A percentile compares a stretch with the other conserved stretches of the same genome.
These are phyloP conservation scores for Agelas oroides DNA, from an alignment of 37 sponge, comb jelly and placozoan species.

Conservation along the genomic window DNA sequence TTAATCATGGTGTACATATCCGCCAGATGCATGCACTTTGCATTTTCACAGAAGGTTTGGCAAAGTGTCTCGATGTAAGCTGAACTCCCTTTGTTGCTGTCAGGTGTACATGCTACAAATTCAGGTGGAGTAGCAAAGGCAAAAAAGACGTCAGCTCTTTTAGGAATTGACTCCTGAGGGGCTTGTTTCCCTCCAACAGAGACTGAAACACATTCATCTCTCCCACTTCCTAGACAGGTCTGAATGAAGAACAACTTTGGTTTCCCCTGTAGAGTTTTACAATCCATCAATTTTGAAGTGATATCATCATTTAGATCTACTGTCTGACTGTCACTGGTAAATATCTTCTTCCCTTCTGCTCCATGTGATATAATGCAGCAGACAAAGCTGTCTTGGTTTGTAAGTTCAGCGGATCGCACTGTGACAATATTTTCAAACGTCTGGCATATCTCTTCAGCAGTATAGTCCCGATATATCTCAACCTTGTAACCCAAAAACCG, in stretches of 20 bases:
- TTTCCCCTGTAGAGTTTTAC: slow-evolving; percentile 59
- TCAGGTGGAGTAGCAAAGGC: slow-evolving; percentile 46
- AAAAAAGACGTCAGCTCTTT: slow-evolving; percentile 61
- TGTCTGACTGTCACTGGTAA: slow-evolving; percentile 65
- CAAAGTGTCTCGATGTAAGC: slow-evolving; percentile 58
- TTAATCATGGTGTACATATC: slow-evolving; percentile 36
- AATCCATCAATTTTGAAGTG: slow-evolving; percentile 38
- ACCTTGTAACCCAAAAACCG: slow-evolving; percentile 58
- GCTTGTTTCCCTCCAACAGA: background rate
- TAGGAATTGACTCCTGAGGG: slow-evolving; percentile 25
- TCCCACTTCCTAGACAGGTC: slow-evolving; percentile 85
- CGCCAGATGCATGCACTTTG: background rate
- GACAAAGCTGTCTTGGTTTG: slow-evolving; percentile 73
- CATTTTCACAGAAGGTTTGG: background rate
- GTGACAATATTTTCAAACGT: slow-evolving; percentile 43
- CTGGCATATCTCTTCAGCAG: slow-evolving; percentile 39
- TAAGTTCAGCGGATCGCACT: slow-evolving; percentile 39
- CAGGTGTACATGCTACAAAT: slow-evolving; percentile 24
- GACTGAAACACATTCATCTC: slow-evolving; percentile 34
- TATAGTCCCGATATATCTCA: slow-evolving; percentile 44
- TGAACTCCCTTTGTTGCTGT: slow-evolving; percentile 45
- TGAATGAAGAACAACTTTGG: slow-evolving; percentile 94
- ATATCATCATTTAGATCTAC: slow-evolving; percentile 42
- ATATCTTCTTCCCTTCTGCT: slow-evolving; percentile 55
- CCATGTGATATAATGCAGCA: slow-evolving; percentile 92